phyloP scores from a whole-genome alignment of 37 sponge, comb jelly and placozoan genomes.

The Halichondria panicea region DNA sequence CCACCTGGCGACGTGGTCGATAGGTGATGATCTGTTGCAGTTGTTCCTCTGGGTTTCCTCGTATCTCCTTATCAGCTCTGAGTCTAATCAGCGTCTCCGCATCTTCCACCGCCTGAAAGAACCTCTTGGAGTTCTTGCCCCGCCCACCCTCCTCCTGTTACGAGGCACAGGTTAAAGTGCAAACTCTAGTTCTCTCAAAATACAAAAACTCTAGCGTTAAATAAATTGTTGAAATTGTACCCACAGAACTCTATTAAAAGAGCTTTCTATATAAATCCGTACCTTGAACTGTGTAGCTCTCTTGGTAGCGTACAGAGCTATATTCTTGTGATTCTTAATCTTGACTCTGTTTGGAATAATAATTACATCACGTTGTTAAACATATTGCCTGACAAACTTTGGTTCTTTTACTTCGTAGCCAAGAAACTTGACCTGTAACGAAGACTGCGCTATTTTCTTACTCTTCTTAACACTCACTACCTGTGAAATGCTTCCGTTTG shows the following conservation, averaged over 20 bases:
- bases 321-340: not conserved
- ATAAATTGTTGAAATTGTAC: not conserved
- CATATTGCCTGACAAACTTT: not conserved
- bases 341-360: not conserved
- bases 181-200: too few relatives aligned
- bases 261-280: too few relatives aligned
- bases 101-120: conserved; percentile 10
- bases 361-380: not conserved
- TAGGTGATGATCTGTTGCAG: not conserved
- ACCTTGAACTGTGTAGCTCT: conserved; percentile 5
- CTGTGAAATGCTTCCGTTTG: too few relatives aligned
- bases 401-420: conserved; percentile 4
- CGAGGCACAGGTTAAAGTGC: not conserved
- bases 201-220: not conserved
- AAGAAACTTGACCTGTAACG: not conserved
- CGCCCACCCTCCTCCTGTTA: not conserved
- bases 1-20: conserved; percentile 8
- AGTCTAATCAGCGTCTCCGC: not conserved
- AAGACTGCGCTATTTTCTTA: too few relatives aligned
- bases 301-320: conserved; percentile 24
- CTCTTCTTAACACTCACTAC: too few relatives aligned
- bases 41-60: not conserved
- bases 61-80: not conserved
- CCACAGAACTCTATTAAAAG: too few relatives aligned
- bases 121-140: not conserved